Evolutionary conservation across 2,113 vertebrate species (phyloP).

Genomic region (Tilapia sparmanii): DNA sequence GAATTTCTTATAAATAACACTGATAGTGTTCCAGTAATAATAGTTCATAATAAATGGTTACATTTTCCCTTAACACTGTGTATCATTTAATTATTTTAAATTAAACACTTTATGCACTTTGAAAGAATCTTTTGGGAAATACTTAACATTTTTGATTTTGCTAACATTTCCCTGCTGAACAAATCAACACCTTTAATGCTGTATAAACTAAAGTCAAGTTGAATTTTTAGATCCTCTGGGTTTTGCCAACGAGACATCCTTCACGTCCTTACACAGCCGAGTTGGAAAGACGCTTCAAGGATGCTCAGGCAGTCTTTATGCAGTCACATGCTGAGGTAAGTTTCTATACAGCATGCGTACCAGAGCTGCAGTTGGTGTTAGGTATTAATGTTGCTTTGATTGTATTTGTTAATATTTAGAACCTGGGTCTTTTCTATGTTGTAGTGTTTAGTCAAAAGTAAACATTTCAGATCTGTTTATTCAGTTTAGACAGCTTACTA

Average conservation of each 20-base stretch:
- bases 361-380: neutral
- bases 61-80: neutral
- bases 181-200: neutral
- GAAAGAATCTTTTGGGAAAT: neutral
- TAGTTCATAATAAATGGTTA: neutral
- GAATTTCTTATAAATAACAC: neutral
- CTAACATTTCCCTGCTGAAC: neutral
- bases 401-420: neutral
- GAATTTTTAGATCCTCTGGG: constrained; percentile 58
- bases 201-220: neutral
- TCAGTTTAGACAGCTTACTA: neutral
- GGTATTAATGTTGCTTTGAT: neutral
- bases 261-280: constrained; percentile 72
- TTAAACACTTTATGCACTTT: neutral
- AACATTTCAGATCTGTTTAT: neutral
- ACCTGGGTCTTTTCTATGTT: neutral
- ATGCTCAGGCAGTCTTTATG: constrained; percentile 54
- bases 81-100: neutral
- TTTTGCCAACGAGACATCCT: constrained; percentile 77
- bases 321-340: constrained; percentile 56
- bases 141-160: neutral
- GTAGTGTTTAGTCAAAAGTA: neutral
- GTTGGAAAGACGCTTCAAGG: constrained; percentile 68
- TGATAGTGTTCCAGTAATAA: neutral
- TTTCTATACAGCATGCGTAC: neutral